A percentile compares a stretch with the other conserved stretches of the same genome.
Evolutionary conservation across 2,113 vertebrate genomes (phyloP).

Genomic region (Podarcis cretensis): DNA sequence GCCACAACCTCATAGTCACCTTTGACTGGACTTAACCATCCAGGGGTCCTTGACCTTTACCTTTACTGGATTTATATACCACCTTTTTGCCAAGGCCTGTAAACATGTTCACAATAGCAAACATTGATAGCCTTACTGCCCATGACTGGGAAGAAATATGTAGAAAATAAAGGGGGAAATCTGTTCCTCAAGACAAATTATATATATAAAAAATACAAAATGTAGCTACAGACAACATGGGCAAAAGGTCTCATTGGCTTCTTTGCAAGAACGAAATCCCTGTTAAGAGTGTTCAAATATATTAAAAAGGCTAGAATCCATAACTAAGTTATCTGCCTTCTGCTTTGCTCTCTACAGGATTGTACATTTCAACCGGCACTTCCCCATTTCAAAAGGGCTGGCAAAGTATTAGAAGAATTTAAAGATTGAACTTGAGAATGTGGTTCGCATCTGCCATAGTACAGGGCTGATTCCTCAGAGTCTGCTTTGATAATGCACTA

Average conservation of each 20-base stretch:
- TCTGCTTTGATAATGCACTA: not conserved
- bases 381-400: not conserved
- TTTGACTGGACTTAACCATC: too few relatives aligned
- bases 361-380: not conserved
- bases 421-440: not conserved
- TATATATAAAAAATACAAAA: not conserved
- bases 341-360: not conserved
- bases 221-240: not conserved
- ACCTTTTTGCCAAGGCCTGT: too few relatives aligned
- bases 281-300: not conserved
- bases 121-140: too few relatives aligned
- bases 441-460: not conserved
- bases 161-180: constrained; percentile 3
- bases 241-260: not conserved
- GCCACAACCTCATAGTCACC: too few relatives aligned
- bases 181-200: not conserved
- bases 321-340: not conserved
- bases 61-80: too few relatives aligned
- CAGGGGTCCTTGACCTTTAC: too few relatives aligned
- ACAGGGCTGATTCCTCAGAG: not conserved
- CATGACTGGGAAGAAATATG: not conserved
- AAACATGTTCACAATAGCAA: too few relatives aligned
- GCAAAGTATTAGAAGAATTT: not conserved
- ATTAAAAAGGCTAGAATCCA: not conserved
- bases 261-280: not conserved